Base-by-base conservation (phyloP, 2,797 vertebrate genomes). In the Rhodeus uyekii region DNA sequence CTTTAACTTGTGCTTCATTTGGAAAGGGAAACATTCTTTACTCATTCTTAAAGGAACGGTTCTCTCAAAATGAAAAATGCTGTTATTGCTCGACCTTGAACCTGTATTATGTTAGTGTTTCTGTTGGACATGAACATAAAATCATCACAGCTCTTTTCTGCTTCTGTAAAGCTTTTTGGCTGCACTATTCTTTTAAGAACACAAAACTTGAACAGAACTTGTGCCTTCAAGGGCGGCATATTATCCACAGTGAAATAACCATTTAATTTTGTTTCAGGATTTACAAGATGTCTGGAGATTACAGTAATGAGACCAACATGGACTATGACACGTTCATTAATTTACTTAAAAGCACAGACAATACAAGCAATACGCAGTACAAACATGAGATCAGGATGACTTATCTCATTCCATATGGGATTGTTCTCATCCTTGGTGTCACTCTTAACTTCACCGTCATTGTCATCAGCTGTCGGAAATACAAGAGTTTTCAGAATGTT, bases 391-490 rank as follows among this genome's bases (percentile, higher is more conserved):
- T 88, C 48, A 29, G 58, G 74, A 71, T 71, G 42, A 53, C 78
- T 5, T 87, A 85, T 58, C 16, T 94, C 0, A 50, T 87, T 42
- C 67, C 93, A 84, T 96, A 95, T 85, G 90, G 86, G 0, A 0
- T 93, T 1, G 87, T 93, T 68, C 93, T 94, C 1, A 68, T 94
- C 34, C 81, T 96, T 1, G 94, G 95, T 3, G 71, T 95, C 61
- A 61, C 93, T 78, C 94, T 95, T 19, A 96, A 96, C 0, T 90
- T 92, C 32, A 72, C 93, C 0, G 92, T 95, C 14, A 93, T 96
- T 0, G 34, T 88, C 24, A 89, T 93, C 0, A 24, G 68, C 22
- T 64, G 78, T 32, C 16, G 0, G 13, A 32, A 12, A 29, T 34
- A 69, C 34, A 18, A 27, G 67, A 78, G 9, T 1, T 14, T 46